phyloP scores from a whole-genome alignment of 2,797 vertebrate genomes.

The Triplophysa yarkandensis region DNA sequence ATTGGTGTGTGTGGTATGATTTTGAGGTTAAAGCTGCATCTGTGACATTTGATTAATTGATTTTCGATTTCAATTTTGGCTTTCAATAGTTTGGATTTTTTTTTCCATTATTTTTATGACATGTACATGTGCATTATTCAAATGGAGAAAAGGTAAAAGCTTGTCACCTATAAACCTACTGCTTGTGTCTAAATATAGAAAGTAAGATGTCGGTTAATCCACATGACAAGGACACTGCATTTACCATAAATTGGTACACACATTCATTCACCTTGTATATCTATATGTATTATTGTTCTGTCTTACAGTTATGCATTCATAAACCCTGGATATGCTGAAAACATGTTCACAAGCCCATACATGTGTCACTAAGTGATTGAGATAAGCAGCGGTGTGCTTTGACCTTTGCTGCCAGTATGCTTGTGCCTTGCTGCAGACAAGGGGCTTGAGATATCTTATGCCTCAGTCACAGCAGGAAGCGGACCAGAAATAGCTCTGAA shows the following conservation, averaged over 20 bases:
- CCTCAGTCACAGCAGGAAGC: constrained; percentile 49
- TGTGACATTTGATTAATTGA: not conserved
- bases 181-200: not conserved
- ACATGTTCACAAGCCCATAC: constrained; percentile 26
- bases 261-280: not conserved
- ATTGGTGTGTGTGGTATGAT: not conserved
- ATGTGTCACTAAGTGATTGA: constrained; percentile 29
- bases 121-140: not conserved
- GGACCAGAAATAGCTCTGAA: constrained; percentile 45
- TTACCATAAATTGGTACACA: not conserved
- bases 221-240: not conserved
- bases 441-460: constrained; percentile 43
- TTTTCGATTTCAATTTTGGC: too few relatives aligned
- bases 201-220: not conserved
- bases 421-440: constrained; percentile 38
- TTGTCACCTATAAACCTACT: not conserved
- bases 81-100: too few relatives aligned
- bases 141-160: not conserved
- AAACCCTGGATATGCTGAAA: not conserved
- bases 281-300: not conserved
- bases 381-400: constrained; percentile 21
- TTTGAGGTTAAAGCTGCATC: too few relatives aligned
- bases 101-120: too few relatives aligned
- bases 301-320: not conserved
- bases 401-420: constrained; percentile 37